A percentile compares a stretch with the other conserved stretches of the same genome.
Evolutionary conservation across 2,797 vertebrate genomes (phyloP).

Genomic region (Bovichtus variegatus): DNA sequence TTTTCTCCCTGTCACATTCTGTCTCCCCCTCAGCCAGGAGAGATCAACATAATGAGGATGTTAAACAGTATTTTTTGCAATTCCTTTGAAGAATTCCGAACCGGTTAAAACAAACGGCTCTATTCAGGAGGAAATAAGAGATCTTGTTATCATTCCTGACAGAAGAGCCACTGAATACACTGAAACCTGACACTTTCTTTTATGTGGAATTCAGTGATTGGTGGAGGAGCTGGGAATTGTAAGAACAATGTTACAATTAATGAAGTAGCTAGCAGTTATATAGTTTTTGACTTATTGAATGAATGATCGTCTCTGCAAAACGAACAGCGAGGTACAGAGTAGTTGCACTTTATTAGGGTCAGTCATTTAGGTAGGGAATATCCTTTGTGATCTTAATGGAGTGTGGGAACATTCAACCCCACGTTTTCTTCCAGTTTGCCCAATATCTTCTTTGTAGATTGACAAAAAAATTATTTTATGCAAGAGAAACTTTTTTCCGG

Average conservation of each 20-base stretch:
- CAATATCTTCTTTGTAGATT: not conserved
- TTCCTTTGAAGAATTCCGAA: slow-evolving; percentile 53
- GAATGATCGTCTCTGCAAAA: not conserved
- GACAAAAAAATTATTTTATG: not conserved
- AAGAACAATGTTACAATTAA: not conserved
- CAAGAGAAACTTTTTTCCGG: not conserved
- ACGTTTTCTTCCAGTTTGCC: not conserved
- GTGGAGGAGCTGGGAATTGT: not conserved
- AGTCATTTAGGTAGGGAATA: slow-evolving; percentile 4
- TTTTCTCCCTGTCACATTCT: slow-evolving; percentile 36
- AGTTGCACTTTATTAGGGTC: not conserved
- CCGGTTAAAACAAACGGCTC: slow-evolving; percentile 37
- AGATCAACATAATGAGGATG: slow-evolving; percentile 52
- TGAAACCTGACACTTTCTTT: slow-evolving; percentile 27
- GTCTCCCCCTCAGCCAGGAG: slow-evolving; percentile 27
- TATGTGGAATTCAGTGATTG: not conserved
- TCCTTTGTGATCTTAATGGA: not conserved
- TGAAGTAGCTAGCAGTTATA: not conserved
- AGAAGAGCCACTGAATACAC: slow-evolving; percentile 18
- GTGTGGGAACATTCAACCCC: not conserved
- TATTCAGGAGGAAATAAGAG: slow-evolving; percentile 18
- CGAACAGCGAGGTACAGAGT: not conserved
- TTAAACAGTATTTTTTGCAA: slow-evolving; percentile 24
- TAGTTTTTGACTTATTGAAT: not conserved
- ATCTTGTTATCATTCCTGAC: slow-evolving; percentile 44